A percentile compares a stretch with the other conserved stretches of the same genome.
phyloP scores from a whole-genome alignment of 2,113 vertebrate genomes.

The Spilogale gracilis region DNA sequence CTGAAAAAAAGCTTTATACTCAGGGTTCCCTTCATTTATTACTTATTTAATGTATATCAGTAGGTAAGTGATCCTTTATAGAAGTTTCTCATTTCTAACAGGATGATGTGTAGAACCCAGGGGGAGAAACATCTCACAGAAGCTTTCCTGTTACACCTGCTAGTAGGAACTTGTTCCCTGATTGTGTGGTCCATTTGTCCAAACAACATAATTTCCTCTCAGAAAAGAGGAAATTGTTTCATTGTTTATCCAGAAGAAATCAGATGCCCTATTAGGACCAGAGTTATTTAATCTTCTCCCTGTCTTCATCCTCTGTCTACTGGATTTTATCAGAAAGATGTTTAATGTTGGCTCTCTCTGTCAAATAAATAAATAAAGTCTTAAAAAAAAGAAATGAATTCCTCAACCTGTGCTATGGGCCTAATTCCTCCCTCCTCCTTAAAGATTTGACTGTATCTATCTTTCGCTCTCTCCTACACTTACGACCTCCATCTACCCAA shows the following conservation, averaged over 20 bases:
- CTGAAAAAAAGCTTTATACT: conserved; percentile 28
- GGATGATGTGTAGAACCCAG: neutral
- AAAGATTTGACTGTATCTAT: neutral
- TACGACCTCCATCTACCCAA: neutral
- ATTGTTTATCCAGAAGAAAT: conserved; percentile 25
- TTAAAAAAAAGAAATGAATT: neutral
- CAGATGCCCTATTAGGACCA: neutral
- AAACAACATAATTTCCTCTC: neutral
- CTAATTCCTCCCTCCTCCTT: neutral
- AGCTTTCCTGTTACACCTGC: conserved; percentile 14
- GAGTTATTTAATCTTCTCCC: neutral
- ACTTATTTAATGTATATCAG: neutral
- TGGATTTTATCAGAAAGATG: conserved; percentile 13
- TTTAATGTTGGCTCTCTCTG: neutral
- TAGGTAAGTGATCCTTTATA: neutral
- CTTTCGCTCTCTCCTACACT: neutral
- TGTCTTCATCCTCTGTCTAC: neutral
- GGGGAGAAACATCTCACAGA: neutral
- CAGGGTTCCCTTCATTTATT: neutral
- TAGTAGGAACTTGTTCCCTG: neutral
- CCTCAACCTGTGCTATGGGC: neutral
- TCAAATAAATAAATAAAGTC: no score
- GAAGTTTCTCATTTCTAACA: neutral
- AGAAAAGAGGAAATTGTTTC: conserved; percentile 18
- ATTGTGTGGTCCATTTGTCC: neutral